Evolutionary conservation across 1,140 invertebrate species (phyloP).

Genomic region (Hyposmocoma kahamanoa): DNA sequence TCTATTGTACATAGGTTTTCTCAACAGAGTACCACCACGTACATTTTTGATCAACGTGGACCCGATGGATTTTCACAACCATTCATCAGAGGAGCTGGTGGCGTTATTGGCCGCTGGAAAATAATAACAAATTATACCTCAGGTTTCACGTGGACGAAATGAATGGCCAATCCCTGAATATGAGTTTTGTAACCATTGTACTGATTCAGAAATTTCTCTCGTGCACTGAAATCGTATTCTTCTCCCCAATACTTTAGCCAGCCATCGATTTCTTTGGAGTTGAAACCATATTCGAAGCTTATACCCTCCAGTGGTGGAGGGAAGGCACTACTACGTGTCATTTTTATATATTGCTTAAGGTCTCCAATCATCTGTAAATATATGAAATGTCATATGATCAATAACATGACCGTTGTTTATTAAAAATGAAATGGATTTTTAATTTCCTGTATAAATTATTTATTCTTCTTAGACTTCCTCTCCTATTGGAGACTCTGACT

Average conservation of each 20-base stretch:
- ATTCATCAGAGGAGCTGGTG: too few relatives aligned
- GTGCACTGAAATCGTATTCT: constrained; percentile 76
- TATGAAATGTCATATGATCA: too few relatives aligned
- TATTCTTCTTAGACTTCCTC: too few relatives aligned
- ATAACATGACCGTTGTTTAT: too few relatives aligned
- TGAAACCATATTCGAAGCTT: constrained; percentile 83
- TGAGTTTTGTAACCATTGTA: constrained; percentile 80
- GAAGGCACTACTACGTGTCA: constrained; percentile 68
- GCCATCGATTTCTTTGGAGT: constrained; percentile 62
- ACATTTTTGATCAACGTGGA: too few relatives aligned
- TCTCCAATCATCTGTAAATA: constrained; percentile 74
- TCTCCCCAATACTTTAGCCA: constrained; percentile 6
- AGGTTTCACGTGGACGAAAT: constrained; percentile 5
- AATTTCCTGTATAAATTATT: not conserved
- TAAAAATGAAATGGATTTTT: not conserved
- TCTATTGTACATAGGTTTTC: too few relatives aligned
- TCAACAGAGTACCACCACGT: too few relatives aligned
- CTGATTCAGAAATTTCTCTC: constrained; percentile 78
- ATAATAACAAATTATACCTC: not conserved
- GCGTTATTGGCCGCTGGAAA: not conserved
- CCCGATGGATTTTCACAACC: too few relatives aligned
- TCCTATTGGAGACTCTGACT: too few relatives aligned
- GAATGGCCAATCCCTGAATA: constrained; percentile 76
- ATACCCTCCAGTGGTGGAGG: constrained; percentile 76
- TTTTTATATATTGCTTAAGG: constrained; percentile 74